Evolutionary conservation across 2,888 invertebrate species (phyloP).

Genomic region (Litoditis marina): DNA sequence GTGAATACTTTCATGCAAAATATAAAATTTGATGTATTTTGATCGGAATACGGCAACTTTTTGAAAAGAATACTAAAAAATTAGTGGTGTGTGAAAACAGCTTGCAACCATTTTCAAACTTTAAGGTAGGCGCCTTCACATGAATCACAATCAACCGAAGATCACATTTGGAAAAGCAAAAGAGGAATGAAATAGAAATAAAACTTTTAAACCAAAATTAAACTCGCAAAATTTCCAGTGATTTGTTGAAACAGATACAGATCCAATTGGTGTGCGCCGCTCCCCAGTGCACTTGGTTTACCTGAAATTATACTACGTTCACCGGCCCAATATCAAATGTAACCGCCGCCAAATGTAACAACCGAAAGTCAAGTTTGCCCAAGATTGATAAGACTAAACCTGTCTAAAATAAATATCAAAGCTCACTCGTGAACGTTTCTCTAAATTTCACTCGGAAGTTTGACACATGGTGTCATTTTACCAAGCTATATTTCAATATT

Average conservation of each 20-base stretch:
- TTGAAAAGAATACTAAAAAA: conserved; percentile 2
- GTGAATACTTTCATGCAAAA: no score
- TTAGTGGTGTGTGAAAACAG: not conserved
- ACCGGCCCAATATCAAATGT: no score
- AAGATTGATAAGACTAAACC: no score
- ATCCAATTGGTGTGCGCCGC: conserved; percentile 99
- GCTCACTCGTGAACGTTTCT: no score
- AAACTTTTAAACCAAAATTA: conserved; percentile 62
- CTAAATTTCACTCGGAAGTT: no score
- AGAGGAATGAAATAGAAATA: not conserved
- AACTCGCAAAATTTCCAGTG: conserved; percentile 92
- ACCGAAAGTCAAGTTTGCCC: no score
- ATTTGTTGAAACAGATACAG: conserved; percentile 96
- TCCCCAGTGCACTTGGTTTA: conserved; percentile 73
- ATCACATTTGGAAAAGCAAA: not conserved
- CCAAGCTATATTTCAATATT: not conserved
- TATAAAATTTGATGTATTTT: no score
- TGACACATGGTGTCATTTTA: not conserved
- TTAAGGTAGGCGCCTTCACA: not conserved
- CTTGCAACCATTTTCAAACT: not conserved
- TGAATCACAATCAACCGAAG: not conserved
- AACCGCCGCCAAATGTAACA: not conserved
- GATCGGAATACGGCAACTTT: no score
- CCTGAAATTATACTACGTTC: conserved; percentile 33
- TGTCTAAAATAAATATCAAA: no score